Evolutionary conservation across 1,140 invertebrate genomes (phyloP).

Genomic region (Cydia strobilella): DNA sequence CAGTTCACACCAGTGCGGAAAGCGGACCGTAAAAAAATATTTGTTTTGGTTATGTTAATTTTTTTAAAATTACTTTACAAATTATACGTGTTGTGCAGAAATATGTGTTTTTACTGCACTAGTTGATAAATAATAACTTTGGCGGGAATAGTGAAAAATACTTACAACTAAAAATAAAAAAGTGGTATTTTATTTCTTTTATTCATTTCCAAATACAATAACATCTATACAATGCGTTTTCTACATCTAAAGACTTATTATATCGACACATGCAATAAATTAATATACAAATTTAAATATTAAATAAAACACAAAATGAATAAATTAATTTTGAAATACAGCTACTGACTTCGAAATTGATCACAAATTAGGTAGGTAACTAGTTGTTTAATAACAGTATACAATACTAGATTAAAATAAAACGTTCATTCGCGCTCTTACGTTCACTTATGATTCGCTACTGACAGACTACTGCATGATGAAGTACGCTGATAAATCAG

Average conservation of each 20-base stretch:
- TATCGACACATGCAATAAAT: conserved; percentile 70
- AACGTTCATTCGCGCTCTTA: not conserved
- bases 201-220: conserved; percentile 78
- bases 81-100: too few relatives aligned
- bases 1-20: too few relatives aligned
- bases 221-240: conserved; percentile 76
- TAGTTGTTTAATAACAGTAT: conserved; percentile 33
- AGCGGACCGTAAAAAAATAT: too few relatives aligned
- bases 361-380: conserved; percentile 52
- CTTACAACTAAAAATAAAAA: conserved; percentile 38
- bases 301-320: conserved; percentile 46
- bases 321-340: conserved; percentile 47
- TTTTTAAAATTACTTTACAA: too few relatives aligned
- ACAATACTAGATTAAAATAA: conserved; percentile 17
- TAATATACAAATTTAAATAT: conserved; percentile 48
- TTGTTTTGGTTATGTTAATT: too few relatives aligned
- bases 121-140: not conserved
- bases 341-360: conserved; percentile 48
- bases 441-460: not conserved
- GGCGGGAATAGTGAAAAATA: not conserved
- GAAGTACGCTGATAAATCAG: not conserved
- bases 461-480: conserved; percentile 5
- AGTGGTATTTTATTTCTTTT: conserved; percentile 63
- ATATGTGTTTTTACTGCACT: too few relatives aligned
- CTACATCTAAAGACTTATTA: conserved; percentile 73